These are phyloP conservation scores for Typhlichthys eigenmanni DNA, from an alignment of 2,797 vertebrate genomes.

Conservation along the genomic window DNA sequence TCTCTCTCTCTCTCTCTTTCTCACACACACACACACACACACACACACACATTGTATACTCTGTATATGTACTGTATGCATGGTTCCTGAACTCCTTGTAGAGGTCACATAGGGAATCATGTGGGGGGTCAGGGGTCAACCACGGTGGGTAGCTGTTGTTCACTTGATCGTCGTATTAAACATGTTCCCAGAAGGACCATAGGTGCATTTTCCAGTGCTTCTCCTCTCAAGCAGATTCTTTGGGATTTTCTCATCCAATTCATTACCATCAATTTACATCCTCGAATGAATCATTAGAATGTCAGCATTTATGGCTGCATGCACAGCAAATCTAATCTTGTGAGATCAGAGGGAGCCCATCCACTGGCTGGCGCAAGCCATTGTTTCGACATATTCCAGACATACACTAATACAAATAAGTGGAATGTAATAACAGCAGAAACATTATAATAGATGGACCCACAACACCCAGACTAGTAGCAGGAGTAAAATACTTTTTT, in stretches of 20 bases:
- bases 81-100: slow-evolving; percentile 21
- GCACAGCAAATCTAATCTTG: neutral
- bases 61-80: slow-evolving; percentile 26
- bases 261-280: slow-evolving; percentile 10
- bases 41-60: slow-evolving; percentile 33
- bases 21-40: slow-evolving; percentile 10
- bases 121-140: too few species aligned
- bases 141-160: slow-evolving; percentile 24
- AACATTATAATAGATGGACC: slow-evolving; percentile 67
- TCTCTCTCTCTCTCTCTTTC: slow-evolving; percentile 6
- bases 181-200: too few species aligned
- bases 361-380: too few species aligned
- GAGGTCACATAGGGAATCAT: slow-evolving; percentile 29
- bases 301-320: neutral
- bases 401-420: too few species aligned
- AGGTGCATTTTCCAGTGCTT: too few species aligned
- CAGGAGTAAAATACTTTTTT: slow-evolving; percentile 81
- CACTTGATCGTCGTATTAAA: too few species aligned
- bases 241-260: slow-evolving; percentile 14
- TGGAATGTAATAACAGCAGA: too few species aligned
- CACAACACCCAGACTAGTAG: slow-evolving; percentile 80
- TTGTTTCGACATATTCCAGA: too few species aligned
- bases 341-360: too few species aligned
- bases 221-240: neutral
- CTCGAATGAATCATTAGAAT: neutral